Evolutionary conservation across 2,888 invertebrate species (phyloP).

Genomic region (Amiota communis): DNA sequence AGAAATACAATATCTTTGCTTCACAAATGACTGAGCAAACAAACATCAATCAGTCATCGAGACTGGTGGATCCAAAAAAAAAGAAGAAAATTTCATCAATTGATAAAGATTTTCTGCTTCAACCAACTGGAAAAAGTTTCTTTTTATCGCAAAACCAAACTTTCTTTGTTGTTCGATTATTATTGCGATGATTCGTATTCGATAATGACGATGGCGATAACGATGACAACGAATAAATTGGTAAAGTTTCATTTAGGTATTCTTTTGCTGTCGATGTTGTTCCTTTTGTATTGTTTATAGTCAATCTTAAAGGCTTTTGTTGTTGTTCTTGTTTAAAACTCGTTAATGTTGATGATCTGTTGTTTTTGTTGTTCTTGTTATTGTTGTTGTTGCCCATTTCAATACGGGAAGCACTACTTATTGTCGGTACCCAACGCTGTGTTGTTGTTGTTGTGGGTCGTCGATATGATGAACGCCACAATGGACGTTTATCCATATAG

Average conservation of each 20-base stretch:
- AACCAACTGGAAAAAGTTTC: slow-evolving; percentile 68
- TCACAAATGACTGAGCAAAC: slow-evolving; percentile 51
- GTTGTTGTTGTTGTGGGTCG: slow-evolving; percentile 15
- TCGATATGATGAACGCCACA: neutral
- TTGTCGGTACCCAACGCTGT: slow-evolving; percentile 43
- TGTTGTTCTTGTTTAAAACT: slow-evolving; percentile 6
- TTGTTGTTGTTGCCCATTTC: neutral
- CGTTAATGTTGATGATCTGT: neutral
- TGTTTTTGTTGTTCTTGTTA: neutral
- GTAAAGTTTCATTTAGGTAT: slow-evolving; percentile 31
- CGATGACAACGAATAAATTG: slow-evolving; percentile 4
- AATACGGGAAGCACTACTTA: slow-evolving; percentile 29
- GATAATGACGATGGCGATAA: neutral
- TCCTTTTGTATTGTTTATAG: slow-evolving; percentile 23
- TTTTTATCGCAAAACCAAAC: slow-evolving; percentile 71
- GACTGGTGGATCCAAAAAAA: too few species aligned
- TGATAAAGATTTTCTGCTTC: slow-evolving; percentile 27
- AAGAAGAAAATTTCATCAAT: too few species aligned
- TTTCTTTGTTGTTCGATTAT: slow-evolving; percentile 63
- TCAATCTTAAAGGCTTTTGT: slow-evolving; percentile 28
- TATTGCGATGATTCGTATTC: slow-evolving; percentile 38
- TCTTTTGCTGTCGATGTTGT: slow-evolving; percentile 39
- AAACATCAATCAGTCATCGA: neutral
- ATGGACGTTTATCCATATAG: slow-evolving; percentile 26
- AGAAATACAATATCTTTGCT: slow-evolving; percentile 7